These are phyloP conservation scores for Caenorhabditis inopinata DNA, from an alignment of 1,140 invertebrate species.

Conservation along the genomic window DNA sequence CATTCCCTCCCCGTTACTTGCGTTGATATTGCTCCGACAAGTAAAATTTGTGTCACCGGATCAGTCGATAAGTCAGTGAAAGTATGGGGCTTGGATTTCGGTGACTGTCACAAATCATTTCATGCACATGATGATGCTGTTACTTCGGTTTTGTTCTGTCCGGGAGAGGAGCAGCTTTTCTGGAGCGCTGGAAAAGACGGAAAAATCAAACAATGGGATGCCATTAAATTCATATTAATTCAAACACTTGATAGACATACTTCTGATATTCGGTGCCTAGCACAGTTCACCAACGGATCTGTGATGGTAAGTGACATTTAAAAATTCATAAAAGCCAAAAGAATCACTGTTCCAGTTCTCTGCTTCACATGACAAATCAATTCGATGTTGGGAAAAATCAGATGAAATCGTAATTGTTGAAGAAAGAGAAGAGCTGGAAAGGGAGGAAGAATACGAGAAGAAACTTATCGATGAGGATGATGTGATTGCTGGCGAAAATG, in stretches of 20 bases:
- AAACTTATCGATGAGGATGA: conserved; percentile 71
- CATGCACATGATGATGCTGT: conserved; percentile 83
- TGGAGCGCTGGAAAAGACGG: conserved; percentile 91
- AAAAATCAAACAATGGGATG: conserved; percentile 91
- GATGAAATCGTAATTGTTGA: conserved; percentile 85
- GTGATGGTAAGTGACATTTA: conserved; percentile 47
- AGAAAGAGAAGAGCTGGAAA: conserved; percentile 79
- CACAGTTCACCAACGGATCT: conserved; percentile 43
- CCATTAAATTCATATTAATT: conserved; percentile 77
- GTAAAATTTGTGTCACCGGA: conserved; percentile 83
- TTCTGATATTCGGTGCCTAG: conserved; percentile 56
- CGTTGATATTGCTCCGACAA: conserved; percentile 86
- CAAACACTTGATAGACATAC: conserved; percentile 71
- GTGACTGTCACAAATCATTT: conserved; percentile 78
- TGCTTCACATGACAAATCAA: conserved; percentile 82
- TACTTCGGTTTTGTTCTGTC: conserved; percentile 67
- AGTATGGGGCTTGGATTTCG: conserved; percentile 97
- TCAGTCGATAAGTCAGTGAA: conserved; percentile 92
- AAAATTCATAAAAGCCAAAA: not conserved
- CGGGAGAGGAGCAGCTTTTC: conserved; percentile 83
- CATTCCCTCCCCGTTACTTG: conserved; percentile 90
- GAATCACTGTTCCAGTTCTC: conserved; percentile 73
- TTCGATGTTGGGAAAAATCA: conserved; percentile 83
- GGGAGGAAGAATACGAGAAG: conserved; percentile 61
- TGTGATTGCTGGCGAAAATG: conserved; percentile 68